Base-by-base conservation (phyloP, 2,113 vertebrate species). In the Phylloscopus whistleri region DNA sequence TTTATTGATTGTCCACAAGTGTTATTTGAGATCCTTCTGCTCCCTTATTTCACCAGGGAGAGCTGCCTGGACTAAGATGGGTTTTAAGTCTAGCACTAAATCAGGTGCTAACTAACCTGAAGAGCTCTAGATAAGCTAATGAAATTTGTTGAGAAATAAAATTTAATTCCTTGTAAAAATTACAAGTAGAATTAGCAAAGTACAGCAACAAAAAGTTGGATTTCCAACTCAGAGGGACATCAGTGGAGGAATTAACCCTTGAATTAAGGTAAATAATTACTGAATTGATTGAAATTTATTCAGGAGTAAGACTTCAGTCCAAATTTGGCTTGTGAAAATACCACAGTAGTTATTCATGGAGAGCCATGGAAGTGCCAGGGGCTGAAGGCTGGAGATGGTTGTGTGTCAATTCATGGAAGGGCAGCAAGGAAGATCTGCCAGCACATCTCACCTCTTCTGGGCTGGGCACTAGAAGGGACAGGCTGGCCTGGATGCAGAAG, bases 281-380 rank as follows among this genome's bases (percentile, higher is more conserved):
- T 53, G 41, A 76, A 30, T 41, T 68, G 59, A 52, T 87, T 49
- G 79, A 52, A 75, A 78, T 53, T 75, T 66, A 39, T 22, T 62
- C 33, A 48, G 20, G 31, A 66, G 6, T 39, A 48, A 80, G 46
- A 14, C 28, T 52, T 66, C 23, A 24, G 13, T 75, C 68, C 43
- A 64, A 66, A 79, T 18, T 6, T 3, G 0, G 8, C 56, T 87
- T 8, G 1, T 23, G 68, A 51, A 82, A 80, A 41, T 22, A 33
- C 30, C 39, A 30, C 27, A 24, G n/a, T 22, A 37, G 8, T 85
- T 72, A 9, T 2, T 9, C 0, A 2, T 0, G 1, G 53, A 53
- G 53, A 66, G 43, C n/a, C 31, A 1, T 13, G 20, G 4, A 76
- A 51, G 28, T 21, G 16, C 18, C 44, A 19, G 44, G 44, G 18